Conservation (phyloP, 2,797 vertebrate genomes). For the Lepilemur septentrionalis region DNA sequence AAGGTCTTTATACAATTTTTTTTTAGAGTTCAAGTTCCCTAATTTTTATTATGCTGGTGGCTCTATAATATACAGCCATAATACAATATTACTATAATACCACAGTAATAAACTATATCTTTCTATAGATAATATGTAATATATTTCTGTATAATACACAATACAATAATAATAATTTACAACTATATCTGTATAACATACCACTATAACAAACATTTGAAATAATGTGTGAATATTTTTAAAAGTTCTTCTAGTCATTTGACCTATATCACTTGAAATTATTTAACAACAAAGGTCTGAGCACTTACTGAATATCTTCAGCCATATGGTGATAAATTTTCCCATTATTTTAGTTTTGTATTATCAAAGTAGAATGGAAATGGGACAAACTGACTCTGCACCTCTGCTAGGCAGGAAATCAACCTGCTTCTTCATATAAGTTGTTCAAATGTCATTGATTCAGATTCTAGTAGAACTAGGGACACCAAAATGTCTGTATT, state of each 20-base stretch:
- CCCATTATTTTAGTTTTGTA: background rate
- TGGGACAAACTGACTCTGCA: background rate
- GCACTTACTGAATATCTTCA: background rate
- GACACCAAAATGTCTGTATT: background rate
- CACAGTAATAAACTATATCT: background rate
- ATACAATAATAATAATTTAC: background rate
- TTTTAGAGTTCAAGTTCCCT: background rate
- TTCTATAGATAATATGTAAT: background rate
- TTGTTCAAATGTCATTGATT: background rate
- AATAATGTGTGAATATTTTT: background rate
- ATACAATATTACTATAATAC: background rate
- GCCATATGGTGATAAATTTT: background rate
- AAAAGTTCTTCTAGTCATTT: background rate
- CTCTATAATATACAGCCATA: background rate
- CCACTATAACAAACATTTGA: background rate
- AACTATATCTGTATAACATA: background rate
- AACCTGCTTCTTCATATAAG: background rate
- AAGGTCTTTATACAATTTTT: background rate
- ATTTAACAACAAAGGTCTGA: background rate
- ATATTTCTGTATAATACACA: background rate
- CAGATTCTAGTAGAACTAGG: background rate
- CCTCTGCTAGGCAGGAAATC: background rate
- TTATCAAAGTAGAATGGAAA: background rate
- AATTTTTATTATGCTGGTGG: background rate
- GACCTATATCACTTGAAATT: slow-evolving; percentile 17